Evolutionary conservation across 2,113 vertebrate genomes (phyloP), one percentile per base, ranked within the genome.

Genomic region (Psettodes erumei): DNA sequence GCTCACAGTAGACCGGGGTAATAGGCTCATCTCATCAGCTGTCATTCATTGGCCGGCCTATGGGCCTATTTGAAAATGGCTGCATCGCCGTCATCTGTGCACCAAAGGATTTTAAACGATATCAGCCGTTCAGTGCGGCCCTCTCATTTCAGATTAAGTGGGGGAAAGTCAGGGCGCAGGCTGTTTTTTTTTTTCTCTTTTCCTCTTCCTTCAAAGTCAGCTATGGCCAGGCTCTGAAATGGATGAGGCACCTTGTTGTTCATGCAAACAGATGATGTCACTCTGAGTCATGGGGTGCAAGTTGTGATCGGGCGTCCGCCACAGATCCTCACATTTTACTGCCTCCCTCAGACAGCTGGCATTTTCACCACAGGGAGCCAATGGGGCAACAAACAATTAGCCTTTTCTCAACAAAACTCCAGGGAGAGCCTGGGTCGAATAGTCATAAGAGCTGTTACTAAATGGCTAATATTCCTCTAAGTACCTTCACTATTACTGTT

Each of bases 321-420:
- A 80, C 67, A 69, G 66, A 82, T 85, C 40, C 50, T 81, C 73
- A 55, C 38, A 32, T 85, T 80, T 85, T 60, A 81, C 72, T 63
- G 69, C 79, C 82, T 84, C 71, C 79, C 62, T 88, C 81, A 77
- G 83, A 83, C 87, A 89, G 84, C 81, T 91, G 87, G 86, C 79
- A 81, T 88, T 85, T 83, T 70, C 77, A 45, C 81, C 8, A 28
- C 74, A 72, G 79, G 86, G 83, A 79, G 64, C 71, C 75, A 58
- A 33, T 15, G 47, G 72, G 82, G 79, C 77, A 87, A 83, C 67
- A 87, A 84, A 90, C 87, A 90, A 87, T 89, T 89, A 90, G 78
- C 85, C 82, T 81, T 86, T 88, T 84, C 72, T 77, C 66, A 54
- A 82, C 81, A 76, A 79, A 87, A 72, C 83, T 58, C 71, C 65